Evolutionary conservation across 1,140 invertebrate species (phyloP), one percentile per base, ranked within the genome.

Genomic region (Drosophila trapezifrons): DNA sequence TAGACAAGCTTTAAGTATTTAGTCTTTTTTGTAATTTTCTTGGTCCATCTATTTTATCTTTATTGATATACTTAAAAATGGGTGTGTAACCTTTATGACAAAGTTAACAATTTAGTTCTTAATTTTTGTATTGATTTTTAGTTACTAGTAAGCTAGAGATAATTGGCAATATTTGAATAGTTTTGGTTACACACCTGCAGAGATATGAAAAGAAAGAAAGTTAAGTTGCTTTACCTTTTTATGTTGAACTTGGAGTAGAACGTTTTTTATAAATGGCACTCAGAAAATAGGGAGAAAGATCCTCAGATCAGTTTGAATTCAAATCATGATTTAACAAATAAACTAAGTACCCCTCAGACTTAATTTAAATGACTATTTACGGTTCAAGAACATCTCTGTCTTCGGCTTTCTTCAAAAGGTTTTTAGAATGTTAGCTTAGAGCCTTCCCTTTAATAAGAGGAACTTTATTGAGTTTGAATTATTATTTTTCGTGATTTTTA

Each of bases 1-100:
- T 52, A 52, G 49, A 35, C 29, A 52, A 52, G 49, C 49, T 52
- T 52, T 52, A 52, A 52, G 49, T 52, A 52, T 52, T 35, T 52
- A 52, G 49, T 20, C 29, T 35, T 52, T 52, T 52, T 17, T 52
- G 29, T 35, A 32, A 52, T 52, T 52, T 20, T 35, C 29, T 20
- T 35, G 49, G 49, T 52, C 49, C 49, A 52, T 52, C 29, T 52
- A 20, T 20, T 35, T 52, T 52, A 35, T 35, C 17, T 17, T 17
- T 52, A 32, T 18, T 18, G 3, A 35, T 52, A 35, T 20, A 18
- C 13, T 20, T 52, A 2, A 15, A 5, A 27, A 32, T 7, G 18
- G 17, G 17, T 35, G 17, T 52, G 17, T 32, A 20, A 15, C 29
- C 47, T 7, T 17, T 3, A 12, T 3, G 0, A n/a, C n/a, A 1